A percentile compares a stretch with the other conserved stretches of the same genome.
Conservation (phyloP, 2,888 invertebrate genomes). For the Chymomyza amoena region DNA sequence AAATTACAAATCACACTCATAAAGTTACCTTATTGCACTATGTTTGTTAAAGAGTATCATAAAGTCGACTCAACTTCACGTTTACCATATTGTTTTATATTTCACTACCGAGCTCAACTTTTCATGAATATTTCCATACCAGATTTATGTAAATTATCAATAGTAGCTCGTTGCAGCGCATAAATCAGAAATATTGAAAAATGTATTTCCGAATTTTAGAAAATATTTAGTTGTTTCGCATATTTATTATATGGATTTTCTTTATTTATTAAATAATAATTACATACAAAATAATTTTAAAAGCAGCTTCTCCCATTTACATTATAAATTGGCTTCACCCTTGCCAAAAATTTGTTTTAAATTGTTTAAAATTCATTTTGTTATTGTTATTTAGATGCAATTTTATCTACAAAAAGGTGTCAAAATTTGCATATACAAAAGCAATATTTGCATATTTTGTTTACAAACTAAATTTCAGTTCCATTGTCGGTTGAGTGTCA, state of each 20-base stretch:
- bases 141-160: background rate
- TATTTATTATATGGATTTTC: background rate
- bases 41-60: too few species aligned
- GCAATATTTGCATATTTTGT: constrained; percentile 1
- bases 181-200: background rate
- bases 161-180: background rate
- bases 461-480: background rate
- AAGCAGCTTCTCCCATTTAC: background rate
- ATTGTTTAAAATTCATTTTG: background rate
- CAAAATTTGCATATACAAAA: background rate
- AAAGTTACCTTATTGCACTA: too few species aligned
- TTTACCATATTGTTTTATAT: too few species aligned
- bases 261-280: background rate
- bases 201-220: background rate
- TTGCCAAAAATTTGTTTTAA: background rate
- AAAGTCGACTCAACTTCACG: too few species aligned
- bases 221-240: background rate
- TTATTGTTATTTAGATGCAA: background rate
- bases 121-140: background rate
- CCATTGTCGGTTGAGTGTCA: background rate
- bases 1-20: too few species aligned
- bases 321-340: background rate
- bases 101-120: background rate
- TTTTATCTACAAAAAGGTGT: background rate
- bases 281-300: background rate